Evolutionary conservation across 2,113 vertebrate genomes (phyloP).

Genomic region (Campylomormyrus numenius): DNA sequence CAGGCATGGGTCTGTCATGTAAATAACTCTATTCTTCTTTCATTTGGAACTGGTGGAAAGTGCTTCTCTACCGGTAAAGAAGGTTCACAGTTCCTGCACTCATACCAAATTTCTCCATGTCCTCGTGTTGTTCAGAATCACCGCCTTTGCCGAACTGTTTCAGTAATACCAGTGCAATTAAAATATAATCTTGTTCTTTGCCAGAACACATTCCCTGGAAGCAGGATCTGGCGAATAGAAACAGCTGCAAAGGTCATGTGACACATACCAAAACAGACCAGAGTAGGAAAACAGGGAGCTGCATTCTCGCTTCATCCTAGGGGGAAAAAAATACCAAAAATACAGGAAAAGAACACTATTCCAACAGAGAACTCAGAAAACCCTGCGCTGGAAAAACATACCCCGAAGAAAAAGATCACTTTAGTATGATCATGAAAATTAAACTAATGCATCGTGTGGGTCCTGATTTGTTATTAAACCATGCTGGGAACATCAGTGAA

Average conservation of each 20-base stretch:
- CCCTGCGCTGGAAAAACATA: not conserved
- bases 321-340: not conserved
- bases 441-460: not conserved
- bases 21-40: not conserved
- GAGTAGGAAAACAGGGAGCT: not conserved
- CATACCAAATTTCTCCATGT: not conserved
- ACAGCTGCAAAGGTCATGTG: conserved; percentile 69
- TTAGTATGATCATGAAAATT: not conserved
- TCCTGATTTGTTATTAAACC: not conserved
- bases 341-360: not conserved
- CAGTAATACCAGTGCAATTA: conserved; percentile 41
- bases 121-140: conserved; percentile 34
- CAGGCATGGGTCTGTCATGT: not conserved
- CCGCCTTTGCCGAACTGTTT: conserved; percentile 31
- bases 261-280: conserved; percentile 56
- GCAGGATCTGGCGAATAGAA: conserved; percentile 55
- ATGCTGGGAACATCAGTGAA: not conserved
- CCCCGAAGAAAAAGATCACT: not conserved
- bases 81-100: not conserved
- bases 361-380: not conserved
- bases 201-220: conserved; percentile 57
- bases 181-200: conserved; percentile 45
- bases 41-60: not conserved
- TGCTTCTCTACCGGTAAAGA: not conserved
- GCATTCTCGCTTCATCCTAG: not conserved